Evolutionary conservation across 2,888 invertebrate species (phyloP).

Genomic region (Agriopis marginaria): DNA sequence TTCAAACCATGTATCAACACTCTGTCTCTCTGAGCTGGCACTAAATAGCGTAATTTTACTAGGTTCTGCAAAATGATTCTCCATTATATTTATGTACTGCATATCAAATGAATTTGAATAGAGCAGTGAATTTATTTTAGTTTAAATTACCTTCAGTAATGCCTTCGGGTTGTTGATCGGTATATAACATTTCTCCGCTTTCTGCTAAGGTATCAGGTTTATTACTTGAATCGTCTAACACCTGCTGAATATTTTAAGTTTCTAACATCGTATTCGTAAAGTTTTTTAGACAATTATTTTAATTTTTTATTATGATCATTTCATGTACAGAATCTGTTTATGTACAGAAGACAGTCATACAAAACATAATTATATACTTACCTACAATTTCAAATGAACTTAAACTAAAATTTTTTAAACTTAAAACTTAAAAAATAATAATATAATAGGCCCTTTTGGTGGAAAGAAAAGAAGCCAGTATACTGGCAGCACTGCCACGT

Average conservation of each 20-base stretch:
- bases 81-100: not conserved
- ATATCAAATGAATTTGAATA: not conserved
- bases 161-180: conserved; percentile 2
- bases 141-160: conserved; percentile 12
- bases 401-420: no score
- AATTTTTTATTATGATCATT: no score
- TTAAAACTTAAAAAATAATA: no score
- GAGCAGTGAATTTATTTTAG: not conserved
- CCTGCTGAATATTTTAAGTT: conserved; percentile 1
- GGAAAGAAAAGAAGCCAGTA: no score
- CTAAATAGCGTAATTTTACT: conserved; percentile 78
- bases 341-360: no score
- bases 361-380: no score
- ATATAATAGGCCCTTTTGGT: no score
- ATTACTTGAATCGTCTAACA: conserved; percentile 2
- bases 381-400: no score
- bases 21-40: conserved; percentile 64
- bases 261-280: not conserved
- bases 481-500: no score
- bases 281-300: no score
- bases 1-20: conserved; percentile 80
- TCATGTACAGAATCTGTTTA: no score
- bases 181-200: not conserved
- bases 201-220: not conserved
- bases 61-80: conserved; percentile 49